Evolutionary conservation across 2,888 invertebrate species (phyloP).

Genomic region (Acleris cristana): DNA sequence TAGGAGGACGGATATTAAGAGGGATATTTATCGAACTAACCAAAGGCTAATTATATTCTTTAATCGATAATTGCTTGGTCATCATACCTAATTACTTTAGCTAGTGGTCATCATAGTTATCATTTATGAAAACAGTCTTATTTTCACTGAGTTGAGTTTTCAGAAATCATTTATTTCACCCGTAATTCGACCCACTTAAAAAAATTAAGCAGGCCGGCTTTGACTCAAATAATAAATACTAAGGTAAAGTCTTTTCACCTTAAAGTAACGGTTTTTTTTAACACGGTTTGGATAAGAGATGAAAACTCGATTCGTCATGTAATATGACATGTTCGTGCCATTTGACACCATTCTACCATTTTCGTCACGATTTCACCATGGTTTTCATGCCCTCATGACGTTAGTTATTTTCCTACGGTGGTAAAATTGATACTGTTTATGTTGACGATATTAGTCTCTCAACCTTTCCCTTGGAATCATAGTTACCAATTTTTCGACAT

Average conservation of each 20-base stretch:
- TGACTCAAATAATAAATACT: neutral
- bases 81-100: no score
- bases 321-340: constrained; percentile 29
- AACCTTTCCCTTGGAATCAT: no score
- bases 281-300: constrained; percentile 22
- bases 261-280: constrained; percentile 23
- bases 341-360: constrained; percentile 43
- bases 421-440: neutral
- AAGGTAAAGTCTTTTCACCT: constrained; percentile 32
- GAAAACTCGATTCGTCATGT: constrained; percentile 37
- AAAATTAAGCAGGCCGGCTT: neutral
- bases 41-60: no score
- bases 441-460: no score
- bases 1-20: no score
- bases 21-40: no score
- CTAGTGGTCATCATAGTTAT: no score
- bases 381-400: constrained; percentile 18
- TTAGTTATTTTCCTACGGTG: constrained; percentile 4
- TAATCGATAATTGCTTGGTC: no score
- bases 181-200: no score
- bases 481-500: no score
- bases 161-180: neutral
- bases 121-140: no score
- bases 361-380: constrained; percentile 53
- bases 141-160: no score